Percentiles rank a stretch among this genome's conserved stretches.
Evolutionary conservation across 53 echinoderm and acorn worm genomes (phyloP).

Genomic region (Paracentrotus lividus): DNA sequence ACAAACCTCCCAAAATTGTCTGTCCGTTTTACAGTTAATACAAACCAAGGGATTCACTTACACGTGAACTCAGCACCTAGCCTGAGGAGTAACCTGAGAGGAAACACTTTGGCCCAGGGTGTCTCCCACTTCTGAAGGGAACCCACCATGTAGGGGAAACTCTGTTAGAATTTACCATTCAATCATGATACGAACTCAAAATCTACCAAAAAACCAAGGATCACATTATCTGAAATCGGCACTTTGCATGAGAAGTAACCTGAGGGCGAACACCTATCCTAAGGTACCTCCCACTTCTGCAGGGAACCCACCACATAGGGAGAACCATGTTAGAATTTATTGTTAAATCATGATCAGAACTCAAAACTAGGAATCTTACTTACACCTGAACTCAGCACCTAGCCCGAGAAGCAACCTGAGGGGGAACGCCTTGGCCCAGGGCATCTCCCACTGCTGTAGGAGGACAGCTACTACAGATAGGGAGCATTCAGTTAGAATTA

Average conservation of each 20-base stretch:
- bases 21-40: not conserved
- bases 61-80: constrained; percentile 98
- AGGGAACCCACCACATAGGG: constrained; percentile 92
- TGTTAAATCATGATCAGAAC: no score
- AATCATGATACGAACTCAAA: no score
- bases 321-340: not conserved
- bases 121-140: constrained; percentile 95
- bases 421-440: constrained; percentile 97
- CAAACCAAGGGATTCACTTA: constrained; percentile 56
- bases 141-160: constrained; percentile 84
- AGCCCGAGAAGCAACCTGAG: constrained; percentile 86
- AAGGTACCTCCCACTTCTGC: constrained; percentile 95
- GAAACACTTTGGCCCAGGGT: constrained; percentile 97
- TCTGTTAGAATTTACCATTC: no score
- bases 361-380: constrained; percentile 56
- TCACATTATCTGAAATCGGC: constrained; percentile 91
- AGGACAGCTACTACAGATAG: constrained; percentile 94
- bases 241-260: constrained; percentile 88
- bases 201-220: not conserved
- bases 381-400: constrained; percentile 96
- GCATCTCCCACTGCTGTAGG: constrained; percentile 97
- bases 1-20: no score
- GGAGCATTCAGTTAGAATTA: no score
- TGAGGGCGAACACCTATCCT: constrained; percentile 95
- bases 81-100: constrained; percentile 86